Evolutionary conservation across 37 sponge, comb jelly and placozoan genomes (phyloP), one percentile per base, ranked within the genome.

Genomic region (Aphrocallistes beatrix): DNA sequence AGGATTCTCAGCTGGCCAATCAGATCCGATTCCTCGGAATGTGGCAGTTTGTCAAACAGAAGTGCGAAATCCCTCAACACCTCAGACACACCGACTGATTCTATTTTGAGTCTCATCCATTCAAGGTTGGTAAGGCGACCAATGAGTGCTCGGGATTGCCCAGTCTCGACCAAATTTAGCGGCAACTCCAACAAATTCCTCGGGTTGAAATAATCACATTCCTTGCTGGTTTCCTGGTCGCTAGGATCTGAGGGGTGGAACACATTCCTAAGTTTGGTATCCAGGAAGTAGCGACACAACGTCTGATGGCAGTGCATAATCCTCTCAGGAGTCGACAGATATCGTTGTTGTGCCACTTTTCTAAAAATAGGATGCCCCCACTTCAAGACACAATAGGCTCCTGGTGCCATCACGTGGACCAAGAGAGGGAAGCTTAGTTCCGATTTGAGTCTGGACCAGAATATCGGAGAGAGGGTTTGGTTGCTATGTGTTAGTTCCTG

Each of bases 1-100:
- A 60, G 34, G 25, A 60, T 60, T 60, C 75, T 3, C 32, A 60
- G 21, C 34, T 60, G 75, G n/a, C 75, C 17, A 60, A 60, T 60
- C 34, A 60, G n/a, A 60, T 60, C 75, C 34, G 75, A 60, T 28
- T 60, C 75, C n/a, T 60, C 75, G n/a, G 10, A 25, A 19, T 19
- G n/a, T 6, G 75, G 75, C 75, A 60, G n/a, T 60, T 60, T 60
- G n/a, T 60, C 75, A 30, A 60, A 60, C 75, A 60, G n/a, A 60
- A 60, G 75, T 60, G 75, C 25, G 75, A 60, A 60, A 60, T 60
- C 75, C n/a, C 34, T 60, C 75, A 60, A 60, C 25, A 60, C 3
- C 34, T 60, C 75, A 60, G n/a, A 60, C 8, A 28, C n/a, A 3
- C 75, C 75, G 1, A 60, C n/a, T 30, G 75, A 60, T 60, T 60